Evolutionary conservation across 2,888 invertebrate genomes (phyloP).

Genomic region (Morpho achilles): DNA sequence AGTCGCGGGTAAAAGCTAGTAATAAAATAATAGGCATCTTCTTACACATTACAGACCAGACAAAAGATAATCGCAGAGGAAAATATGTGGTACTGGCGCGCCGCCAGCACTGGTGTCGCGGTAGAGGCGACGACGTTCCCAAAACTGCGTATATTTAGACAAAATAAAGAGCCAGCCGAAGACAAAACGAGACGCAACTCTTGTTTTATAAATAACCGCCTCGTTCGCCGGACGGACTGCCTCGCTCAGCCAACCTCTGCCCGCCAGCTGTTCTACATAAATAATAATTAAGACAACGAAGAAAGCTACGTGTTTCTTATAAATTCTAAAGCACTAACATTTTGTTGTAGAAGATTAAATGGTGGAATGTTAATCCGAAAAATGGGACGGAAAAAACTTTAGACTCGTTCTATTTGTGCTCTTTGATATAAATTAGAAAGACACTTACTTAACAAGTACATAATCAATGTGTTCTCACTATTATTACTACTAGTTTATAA

Average conservation of each 20-base stretch:
- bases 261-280: constrained; percentile 76
- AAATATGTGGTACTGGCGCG: constrained; percentile 62
- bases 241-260: constrained; percentile 65
- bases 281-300: constrained; percentile 74
- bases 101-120: constrained; percentile 69
- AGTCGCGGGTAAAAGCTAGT: no score
- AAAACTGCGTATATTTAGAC: constrained; percentile 80
- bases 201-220: constrained; percentile 76
- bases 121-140: constrained; percentile 72
- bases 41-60: constrained; percentile 23
- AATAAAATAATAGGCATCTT: no score
- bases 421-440: no score
- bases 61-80: constrained; percentile 60
- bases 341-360: neutral
- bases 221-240: constrained; percentile 74
- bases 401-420: no score
- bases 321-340: constrained; percentile 17
- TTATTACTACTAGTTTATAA: no score
- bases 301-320: constrained; percentile 53
- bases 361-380: constrained; percentile 1
- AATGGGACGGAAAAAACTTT: neutral
- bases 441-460: no score
- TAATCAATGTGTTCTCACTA: no score
- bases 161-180: constrained; percentile 78
- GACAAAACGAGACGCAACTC: constrained; percentile 79